A percentile compares a stretch with the other conserved stretches of the same genome.
Evolutionary conservation across 2,888 invertebrate genomes (phyloP).

Genomic region (Heteromyza rotundicornis): DNA sequence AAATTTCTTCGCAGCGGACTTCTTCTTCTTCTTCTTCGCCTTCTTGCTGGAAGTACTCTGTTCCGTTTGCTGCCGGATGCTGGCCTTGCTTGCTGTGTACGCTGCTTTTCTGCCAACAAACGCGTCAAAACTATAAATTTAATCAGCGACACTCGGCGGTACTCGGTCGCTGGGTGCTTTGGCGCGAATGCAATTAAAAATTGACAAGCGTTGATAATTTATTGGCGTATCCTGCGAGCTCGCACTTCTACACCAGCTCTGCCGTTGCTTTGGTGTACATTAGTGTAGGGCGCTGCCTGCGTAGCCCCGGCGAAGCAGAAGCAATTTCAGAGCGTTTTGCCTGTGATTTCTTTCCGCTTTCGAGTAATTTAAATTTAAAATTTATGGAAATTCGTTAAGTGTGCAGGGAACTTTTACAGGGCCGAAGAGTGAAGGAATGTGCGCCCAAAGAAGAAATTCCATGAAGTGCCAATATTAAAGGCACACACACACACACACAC

Average conservation of each 20-base stretch:
- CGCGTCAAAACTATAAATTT: not conserved
- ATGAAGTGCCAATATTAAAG: too few species aligned
- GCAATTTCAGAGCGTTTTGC: not conserved
- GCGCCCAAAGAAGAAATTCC: too few species aligned
- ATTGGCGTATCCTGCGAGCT: slow-evolving; percentile 31
- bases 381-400: slow-evolving; percentile 26
- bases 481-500: too few species aligned
- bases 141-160: not conserved
- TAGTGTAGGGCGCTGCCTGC: not conserved
- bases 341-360: slow-evolving; percentile 12
- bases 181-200: slow-evolving; percentile 36
- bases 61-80: too few species aligned
- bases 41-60: too few species aligned
- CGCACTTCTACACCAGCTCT: slow-evolving; percentile 9
- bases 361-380: slow-evolving; percentile 21
- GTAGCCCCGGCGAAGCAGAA: not conserved
- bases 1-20: too few species aligned
- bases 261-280: not conserved
- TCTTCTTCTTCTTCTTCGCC: too few species aligned
- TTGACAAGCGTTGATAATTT: slow-evolving; percentile 40
- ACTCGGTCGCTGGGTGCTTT: not conserved
- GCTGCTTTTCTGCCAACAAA: not conserved
- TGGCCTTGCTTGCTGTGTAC: not conserved
- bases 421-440: too few species aligned
- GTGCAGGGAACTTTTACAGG: too few species aligned